Percentiles rank a stretch among this genome's conserved stretches.
Evolutionary conservation across 2,797 vertebrate genomes (phyloP).

Genomic region (Ctenochaetus hawaiiensis): DNA sequence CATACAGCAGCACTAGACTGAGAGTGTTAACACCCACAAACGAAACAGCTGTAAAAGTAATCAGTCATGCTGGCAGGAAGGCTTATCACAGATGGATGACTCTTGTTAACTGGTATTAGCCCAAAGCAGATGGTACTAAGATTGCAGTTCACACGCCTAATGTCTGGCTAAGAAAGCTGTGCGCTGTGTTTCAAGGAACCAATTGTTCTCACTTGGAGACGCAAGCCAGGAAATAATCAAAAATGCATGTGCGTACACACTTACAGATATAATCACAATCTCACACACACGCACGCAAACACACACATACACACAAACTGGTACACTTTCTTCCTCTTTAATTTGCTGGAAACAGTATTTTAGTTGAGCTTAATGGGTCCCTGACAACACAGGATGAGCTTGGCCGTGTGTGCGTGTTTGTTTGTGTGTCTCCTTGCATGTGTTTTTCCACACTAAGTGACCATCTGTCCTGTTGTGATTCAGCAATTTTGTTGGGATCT

Average conservation of each 20-base stretch:
- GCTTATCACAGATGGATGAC: background rate
- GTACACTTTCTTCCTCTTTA: background rate
- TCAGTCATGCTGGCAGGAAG: conserved; percentile 9
- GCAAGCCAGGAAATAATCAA: background rate
- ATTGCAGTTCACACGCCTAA: conserved; percentile 16
- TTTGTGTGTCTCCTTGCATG: background rate
- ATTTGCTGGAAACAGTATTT: too few species aligned
- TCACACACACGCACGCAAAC: background rate
- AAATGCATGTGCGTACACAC: background rate
- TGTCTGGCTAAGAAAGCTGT: conserved; percentile 22
- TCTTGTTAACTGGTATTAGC: conserved; percentile 28
- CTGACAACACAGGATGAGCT: background rate
- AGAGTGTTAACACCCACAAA: background rate
- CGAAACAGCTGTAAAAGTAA: conserved; percentile 32
- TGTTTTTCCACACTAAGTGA: conserved; percentile 9
- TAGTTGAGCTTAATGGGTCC: background rate
- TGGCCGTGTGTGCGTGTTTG: background rate
- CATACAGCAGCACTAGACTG: background rate
- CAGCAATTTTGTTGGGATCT: conserved; percentile 13
- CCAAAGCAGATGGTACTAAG: conserved; percentile 50
- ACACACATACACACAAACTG: background rate
- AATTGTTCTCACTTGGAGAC: conserved; percentile 37
- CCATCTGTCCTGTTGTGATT: conserved; percentile 43
- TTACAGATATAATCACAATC: background rate
- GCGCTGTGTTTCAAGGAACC: conserved; percentile 16